Evolutionary conservation across 1,140 invertebrate species (phyloP), one percentile per base, ranked within the genome.

Genomic region (Cataglyphis hispanica): DNA sequence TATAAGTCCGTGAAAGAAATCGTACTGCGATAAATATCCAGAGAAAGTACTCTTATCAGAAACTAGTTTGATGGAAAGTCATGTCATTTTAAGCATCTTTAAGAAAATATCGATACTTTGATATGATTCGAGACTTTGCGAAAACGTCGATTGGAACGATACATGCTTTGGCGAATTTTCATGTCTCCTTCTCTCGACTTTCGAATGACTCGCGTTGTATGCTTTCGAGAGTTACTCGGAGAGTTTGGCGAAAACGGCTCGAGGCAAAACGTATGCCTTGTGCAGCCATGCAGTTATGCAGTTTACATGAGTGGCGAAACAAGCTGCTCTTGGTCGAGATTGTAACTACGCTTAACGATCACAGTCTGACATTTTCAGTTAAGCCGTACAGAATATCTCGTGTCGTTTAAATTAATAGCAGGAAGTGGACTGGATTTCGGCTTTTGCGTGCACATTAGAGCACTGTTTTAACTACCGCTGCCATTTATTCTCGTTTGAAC

Each of bases 171-270:
- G 53, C 27, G 78, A 83, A 11, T 83, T 83, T 61, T 56, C 27
- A 61, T 72, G 78, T 72, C 13, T 83, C 76, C 10, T 58, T 40
- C 13, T 40, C 13, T 34, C n/a, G 19, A 74, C 78, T 63, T 66
- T 70, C 53, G 34, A 87, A 60, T 74, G 80, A 87, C 34, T 74
- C 37, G 53, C 37, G 13, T 61, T 60, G 56, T 53, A n/a, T 34
- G 46, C 58, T 85, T 77, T 77, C 56, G 40, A 8, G 34, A 85
- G 56, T 69, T 58, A 76, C 37, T 40, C 27, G 40, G 84, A 10
- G 40, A 87, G 70, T 72, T 77, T 66, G 56, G 43, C 40, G 56
- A 85, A 85, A 85, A 85, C 64, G 64, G 83, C 83, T 74, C 34
- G 31, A 67, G 72, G 83, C 83, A 7, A 60, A 46, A 25, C 27